Evolutionary conservation across 2,797 vertebrate genomes (phyloP).

Genomic region (Scomberomorus guttatus): DNA sequence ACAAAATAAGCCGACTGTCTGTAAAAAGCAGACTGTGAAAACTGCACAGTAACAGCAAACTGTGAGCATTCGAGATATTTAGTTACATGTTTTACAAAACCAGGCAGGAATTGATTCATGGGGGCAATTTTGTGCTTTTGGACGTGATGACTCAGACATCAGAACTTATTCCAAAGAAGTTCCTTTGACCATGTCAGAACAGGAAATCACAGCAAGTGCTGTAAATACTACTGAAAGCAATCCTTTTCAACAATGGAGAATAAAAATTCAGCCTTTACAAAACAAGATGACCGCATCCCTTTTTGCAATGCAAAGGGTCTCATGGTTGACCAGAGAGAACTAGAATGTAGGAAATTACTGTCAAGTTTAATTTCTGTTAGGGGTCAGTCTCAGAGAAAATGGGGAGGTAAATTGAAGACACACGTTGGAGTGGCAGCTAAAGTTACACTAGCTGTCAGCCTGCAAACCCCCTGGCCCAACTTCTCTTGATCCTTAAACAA

Average conservation of each 20-base stretch:
- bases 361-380: constrained; percentile 10
- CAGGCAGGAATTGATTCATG: not conserved
- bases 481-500: constrained; percentile 25
- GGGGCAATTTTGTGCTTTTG: not conserved
- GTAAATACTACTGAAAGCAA: not conserved
- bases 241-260: not conserved
- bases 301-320: not conserved
- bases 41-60: constrained; percentile 1
- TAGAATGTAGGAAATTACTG: not conserved
- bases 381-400: constrained; percentile 3
- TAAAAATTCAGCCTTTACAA: not conserved
- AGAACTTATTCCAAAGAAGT: not conserved
- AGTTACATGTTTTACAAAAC: not conserved
- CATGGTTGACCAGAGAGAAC: not conserved
- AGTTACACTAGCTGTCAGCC: constrained; percentile 43
- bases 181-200: not conserved
- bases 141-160: not conserved
- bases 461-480: constrained; percentile 17
- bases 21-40: not conserved
- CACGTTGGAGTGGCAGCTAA: constrained; percentile 32
- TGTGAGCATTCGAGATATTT: not conserved
- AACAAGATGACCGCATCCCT: too few relatives aligned
- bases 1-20: not conserved
- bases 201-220: not conserved
- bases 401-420: constrained; percentile 51